Evolutionary conservation across 1,140 invertebrate genomes (phyloP), one percentile per base, ranked within the genome.

Genomic region (Lethrus apterus): DNA sequence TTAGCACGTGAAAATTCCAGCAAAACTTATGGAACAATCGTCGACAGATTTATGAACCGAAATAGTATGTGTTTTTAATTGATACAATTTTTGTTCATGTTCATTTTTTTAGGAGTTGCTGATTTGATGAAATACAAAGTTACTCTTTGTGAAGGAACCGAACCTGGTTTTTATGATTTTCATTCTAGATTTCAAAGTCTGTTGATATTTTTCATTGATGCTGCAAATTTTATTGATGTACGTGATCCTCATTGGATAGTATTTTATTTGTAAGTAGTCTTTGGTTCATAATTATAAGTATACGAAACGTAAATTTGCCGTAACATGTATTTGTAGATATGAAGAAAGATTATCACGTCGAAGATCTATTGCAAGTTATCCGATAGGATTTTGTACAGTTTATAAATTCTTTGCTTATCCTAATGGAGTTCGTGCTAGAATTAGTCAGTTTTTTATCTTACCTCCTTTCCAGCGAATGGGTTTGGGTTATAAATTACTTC

Each of bases 321-420:
- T 46, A 14, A 42, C 1, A 8, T 45, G 21, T 5, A 18, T n/a
- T n/a, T n/a, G n/a, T n/a, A 93, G 89, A 52, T 93, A 83, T 70
- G 90, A 94, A 68, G 89, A 85, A 59, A 58, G 70, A 72, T 48
- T 71, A 71, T 19, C 68, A 47, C 32, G 71, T 31, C 72, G 82
- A 44, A 59, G 83, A 84, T 9, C 58, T 68, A 4, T 53, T 60
- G 9, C 70, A 72, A n/a, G 92, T 89, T 61, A 83, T 83, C 21
- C 80, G 88, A 44, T 81, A 50, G 94, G 89, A 8, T 97, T 93
- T 69, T 79, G 83, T 21, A 92, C 92, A 0, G 83, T 94, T 14
- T 99, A 97, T 72, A 83, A 89, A 54, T 98, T 94, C 68, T 98
- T 93, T 66, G 87, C 89, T 1, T 96, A 96, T 70, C 93, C 93